phyloP scores from a whole-genome alignment of 1,140 invertebrate species.

The Pygmarrhopalites habei region DNA sequence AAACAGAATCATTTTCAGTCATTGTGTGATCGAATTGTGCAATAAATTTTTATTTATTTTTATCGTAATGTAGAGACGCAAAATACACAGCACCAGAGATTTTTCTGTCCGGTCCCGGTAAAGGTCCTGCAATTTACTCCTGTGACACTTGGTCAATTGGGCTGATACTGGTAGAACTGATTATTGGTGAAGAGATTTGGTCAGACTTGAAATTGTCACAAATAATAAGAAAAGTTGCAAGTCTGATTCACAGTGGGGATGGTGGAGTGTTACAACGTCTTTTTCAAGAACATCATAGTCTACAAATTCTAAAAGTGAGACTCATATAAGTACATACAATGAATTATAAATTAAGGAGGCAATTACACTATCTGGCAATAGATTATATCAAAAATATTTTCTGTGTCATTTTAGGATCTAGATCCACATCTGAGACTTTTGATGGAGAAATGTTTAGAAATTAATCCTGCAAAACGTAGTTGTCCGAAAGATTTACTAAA shows the following conservation, averaged over 20 bases:
- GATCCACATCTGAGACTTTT: constrained; percentile 24
- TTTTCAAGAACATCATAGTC: constrained; percentile 64
- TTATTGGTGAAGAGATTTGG: constrained; percentile 58
- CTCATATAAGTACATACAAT: too few species aligned
- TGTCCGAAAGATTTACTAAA: too few species aligned
- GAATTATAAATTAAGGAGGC: too few species aligned
- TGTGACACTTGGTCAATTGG: constrained; percentile 85
- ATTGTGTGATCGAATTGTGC: too few species aligned
- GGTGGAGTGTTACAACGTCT: constrained; percentile 63
- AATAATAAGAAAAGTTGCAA: constrained; percentile 64
- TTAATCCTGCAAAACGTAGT: constrained; percentile 26
- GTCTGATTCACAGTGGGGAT: constrained; percentile 51
- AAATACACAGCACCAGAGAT: constrained; percentile 82
- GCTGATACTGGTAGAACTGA: constrained; percentile 72
- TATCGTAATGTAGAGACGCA: too few species aligned
- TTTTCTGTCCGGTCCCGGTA: constrained; percentile 51
- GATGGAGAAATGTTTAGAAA: constrained; percentile 39
- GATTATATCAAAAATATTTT: too few species aligned
- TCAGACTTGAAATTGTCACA: constrained; percentile 61
- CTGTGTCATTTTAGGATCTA: constrained; percentile 11
- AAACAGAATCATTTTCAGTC: too few species aligned
- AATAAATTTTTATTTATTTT: too few species aligned
- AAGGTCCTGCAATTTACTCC: constrained; percentile 34
- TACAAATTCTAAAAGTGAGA: constrained; percentile 56
- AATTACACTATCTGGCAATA: too few species aligned